phyloP scores from a whole-genome alignment of 2,113 vertebrate species.

The Onychostruthus taczanowskii region DNA sequence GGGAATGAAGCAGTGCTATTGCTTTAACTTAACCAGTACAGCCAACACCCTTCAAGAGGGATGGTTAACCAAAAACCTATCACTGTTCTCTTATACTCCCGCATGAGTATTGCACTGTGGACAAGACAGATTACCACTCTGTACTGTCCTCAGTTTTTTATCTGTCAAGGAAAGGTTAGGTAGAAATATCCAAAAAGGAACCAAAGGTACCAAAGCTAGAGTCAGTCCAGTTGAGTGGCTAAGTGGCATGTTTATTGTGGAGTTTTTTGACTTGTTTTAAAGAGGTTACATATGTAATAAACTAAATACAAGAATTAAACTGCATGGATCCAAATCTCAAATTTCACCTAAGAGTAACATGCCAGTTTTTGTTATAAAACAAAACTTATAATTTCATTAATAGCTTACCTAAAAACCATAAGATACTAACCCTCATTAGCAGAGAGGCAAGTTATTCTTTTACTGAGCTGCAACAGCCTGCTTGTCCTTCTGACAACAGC shows the following conservation, averaged over 20 bases:
- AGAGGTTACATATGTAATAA: not conserved
- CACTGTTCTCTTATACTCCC: not conserved
- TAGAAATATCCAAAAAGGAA: not conserved
- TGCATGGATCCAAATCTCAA: not conserved
- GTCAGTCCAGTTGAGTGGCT: not conserved
- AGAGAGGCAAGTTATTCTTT: not conserved
- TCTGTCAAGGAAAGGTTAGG: not conserved
- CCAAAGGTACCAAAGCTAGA: not conserved
- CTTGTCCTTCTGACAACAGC: not conserved
- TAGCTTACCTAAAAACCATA: not conserved
- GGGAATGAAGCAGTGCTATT: not conserved
- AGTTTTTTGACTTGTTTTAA: not conserved
- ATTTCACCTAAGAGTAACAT: not conserved
- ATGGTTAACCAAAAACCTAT: not conserved
- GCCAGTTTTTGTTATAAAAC: not conserved
- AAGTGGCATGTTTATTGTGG: not conserved
- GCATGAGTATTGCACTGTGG: not conserved
- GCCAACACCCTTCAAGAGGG: not conserved
- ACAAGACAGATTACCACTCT: not conserved
- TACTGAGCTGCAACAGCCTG: not conserved
- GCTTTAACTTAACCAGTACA: not conserved
- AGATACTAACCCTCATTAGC: not conserved
- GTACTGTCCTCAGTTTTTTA: not conserved
- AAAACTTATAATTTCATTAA: not conserved
- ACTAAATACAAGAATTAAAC: not conserved